Conservation (phyloP, 2,113 vertebrate species). For the Pedetes capensis region DNA sequence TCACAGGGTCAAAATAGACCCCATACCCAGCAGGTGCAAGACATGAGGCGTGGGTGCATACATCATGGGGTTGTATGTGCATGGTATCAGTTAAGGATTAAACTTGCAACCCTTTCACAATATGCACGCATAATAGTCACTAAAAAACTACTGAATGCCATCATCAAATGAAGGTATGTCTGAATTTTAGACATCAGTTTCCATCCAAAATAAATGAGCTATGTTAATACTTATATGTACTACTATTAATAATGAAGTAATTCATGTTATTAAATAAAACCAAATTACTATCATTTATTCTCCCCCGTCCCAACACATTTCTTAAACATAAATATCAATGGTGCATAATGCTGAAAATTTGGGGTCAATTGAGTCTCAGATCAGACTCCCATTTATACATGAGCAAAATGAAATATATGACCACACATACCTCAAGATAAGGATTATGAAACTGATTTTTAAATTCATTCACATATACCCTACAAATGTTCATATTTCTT, state of each 20-base stretch:
- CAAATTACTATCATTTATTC: not conserved
- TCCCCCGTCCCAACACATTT: not conserved
- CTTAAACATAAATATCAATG: not conserved
- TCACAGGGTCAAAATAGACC: no score
- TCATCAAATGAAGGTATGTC: not conserved
- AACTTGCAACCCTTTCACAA: not conserved
- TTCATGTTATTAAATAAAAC: not conserved
- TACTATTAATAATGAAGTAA: not conserved
- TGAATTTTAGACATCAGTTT: conserved; percentile 20
- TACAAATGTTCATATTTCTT: not conserved
- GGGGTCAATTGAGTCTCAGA: not conserved
- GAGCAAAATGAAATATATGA: not conserved
- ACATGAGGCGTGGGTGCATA: no score
- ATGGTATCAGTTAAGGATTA: no score
- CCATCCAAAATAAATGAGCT: not conserved
- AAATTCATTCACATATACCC: not conserved
- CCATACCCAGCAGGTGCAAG: no score
- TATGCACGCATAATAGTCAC: not conserved
- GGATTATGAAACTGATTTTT: not conserved
- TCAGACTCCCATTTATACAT: not conserved
- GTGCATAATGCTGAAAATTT: not conserved
- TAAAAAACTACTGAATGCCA: not conserved
- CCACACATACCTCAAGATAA: not conserved
- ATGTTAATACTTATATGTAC: not conserved
- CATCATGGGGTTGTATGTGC: no score